phyloP scores from a whole-genome alignment of 2,113 vertebrate genomes.

The Corapipo altera region DNA sequence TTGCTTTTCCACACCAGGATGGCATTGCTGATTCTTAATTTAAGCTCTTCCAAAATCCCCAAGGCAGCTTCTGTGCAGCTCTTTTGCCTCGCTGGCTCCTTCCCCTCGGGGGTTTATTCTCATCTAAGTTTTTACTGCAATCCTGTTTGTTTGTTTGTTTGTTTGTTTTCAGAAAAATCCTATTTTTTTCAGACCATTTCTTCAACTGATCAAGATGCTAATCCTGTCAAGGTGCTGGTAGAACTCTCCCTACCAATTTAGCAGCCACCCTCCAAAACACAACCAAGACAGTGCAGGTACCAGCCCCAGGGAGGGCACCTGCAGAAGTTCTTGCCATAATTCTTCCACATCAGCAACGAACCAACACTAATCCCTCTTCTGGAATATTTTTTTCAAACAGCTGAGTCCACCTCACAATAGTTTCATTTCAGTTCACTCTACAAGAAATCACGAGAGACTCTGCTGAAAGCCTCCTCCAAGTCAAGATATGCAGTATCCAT shows the following conservation, averaged over 20 bases:
- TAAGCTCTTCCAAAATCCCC: not conserved
- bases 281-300: not conserved
- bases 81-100: not conserved
- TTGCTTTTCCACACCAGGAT: not conserved
- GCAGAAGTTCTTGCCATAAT: not conserved
- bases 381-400: not conserved
- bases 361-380: not conserved
- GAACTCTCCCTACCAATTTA: not conserved
- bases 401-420: not conserved
- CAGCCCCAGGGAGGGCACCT: not conserved
- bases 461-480: not conserved
- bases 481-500: slow-evolving; percentile 21
- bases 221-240: not conserved
- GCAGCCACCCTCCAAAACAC: not conserved
- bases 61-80: not conserved
- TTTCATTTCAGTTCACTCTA: not conserved
- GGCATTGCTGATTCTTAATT: not conserved
- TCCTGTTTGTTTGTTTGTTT: not conserved
- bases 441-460: not conserved
- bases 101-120: not conserved
- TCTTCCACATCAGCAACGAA: not conserved
- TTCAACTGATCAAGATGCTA: not conserved
- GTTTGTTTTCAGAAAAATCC: not conserved
- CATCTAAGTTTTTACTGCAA: not conserved
- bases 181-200: not conserved